Base-by-base conservation (phyloP, 2,888 invertebrate genomes). In the Eupithecia subumbrata region DNA sequence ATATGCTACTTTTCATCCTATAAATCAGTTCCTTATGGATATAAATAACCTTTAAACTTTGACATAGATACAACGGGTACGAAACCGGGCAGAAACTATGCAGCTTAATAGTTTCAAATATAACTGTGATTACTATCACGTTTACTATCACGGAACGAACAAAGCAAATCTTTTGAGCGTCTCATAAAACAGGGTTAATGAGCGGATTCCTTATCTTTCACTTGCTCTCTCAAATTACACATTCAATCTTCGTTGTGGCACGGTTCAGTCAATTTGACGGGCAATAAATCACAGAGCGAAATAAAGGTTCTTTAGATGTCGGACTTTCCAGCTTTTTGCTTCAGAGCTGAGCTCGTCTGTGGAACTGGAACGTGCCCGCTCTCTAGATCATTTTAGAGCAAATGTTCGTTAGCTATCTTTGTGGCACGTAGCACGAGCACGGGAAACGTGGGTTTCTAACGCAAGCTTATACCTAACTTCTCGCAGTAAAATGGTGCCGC, bases 201-300 rank as follows among this genome's bases (percentile, higher is more conserved):
- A 14, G 43, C 0, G 43, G 68, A 12, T 25, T 43, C 67, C 22
- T 43, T 68, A 45, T 68, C 43, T 43, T 34, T 43, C n/a, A 34
- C 22, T 68, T 22, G n/a, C 25, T 14, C 25, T 22, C 68, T 68
- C 25, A 68, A 25, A 25, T 68, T 68, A 68, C 40, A 45, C 43
- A 68, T 68, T 68, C 68, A 43, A 68, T 68, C 68, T 68, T 68
- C 68, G 68, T n/a, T 68, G 68, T 68, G 16, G 22, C 68, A 40
- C 14, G 68, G 68, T 22, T 68, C 14, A 68, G 68, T 22, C 43
- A 68, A 68, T 45, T 68, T 68, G 68, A 68, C 68, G 68, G 48
- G 71, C 45, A 64, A 71, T 72, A 45, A 48, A 72, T 72, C 71
- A 48, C 64, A 60, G 56, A 40, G 34, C 40, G 5, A 70, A 22